Base-by-base conservation (phyloP, 1,140 invertebrate genomes). In the Nylanderia fulva region DNA sequence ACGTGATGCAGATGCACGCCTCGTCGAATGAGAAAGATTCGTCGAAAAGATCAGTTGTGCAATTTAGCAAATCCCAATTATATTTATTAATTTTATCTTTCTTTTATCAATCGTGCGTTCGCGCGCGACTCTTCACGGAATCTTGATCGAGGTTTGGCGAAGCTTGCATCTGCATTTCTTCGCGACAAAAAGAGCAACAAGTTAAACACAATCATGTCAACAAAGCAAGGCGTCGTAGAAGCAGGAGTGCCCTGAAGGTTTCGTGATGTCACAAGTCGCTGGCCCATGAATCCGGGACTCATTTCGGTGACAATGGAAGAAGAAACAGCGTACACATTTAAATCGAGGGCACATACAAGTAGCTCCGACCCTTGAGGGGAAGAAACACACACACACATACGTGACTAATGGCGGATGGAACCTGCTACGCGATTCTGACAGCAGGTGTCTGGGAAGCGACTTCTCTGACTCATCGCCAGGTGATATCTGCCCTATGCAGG, bases 401-500 rank as follows among this genome's bases (percentile, higher is more conserved):
- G 85, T 86, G 61, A 60, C 85, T 90, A 91, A 91, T 91, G 86
- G 90, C 85, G 88, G 85, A 88, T 88, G 89, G 85, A 85, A 91
- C 90, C 87, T 91, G 90, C 86, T 86, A 87, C 79, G 82, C 88
- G 79, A 91, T 91, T 92, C 86, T 54, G 76, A 58, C 79, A 91
- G 89, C 92, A 93, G 92, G 92, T 93, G 92, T 88, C 77, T 88
- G 80, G 86, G 87, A 91, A 91, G 88, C 86, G 64, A 69, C 83
- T 85, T 82, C 75, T 90, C 88, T 93, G 92, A 93, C 89, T 93
- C 92, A 93, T 92, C 87, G 91, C 88, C 92, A 92, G 92, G 92
- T 93, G 92, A 91, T 87, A 77, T 84, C 80, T 84, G 27, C 61
- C 36, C 61, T 24, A 29, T 60, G 21, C 72, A 56, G 80, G 58